These are phyloP conservation scores for Phenganax marumi DNA, from an alignment of 92 coral and sea anemone genomes.

Conservation along the genomic window DNA sequence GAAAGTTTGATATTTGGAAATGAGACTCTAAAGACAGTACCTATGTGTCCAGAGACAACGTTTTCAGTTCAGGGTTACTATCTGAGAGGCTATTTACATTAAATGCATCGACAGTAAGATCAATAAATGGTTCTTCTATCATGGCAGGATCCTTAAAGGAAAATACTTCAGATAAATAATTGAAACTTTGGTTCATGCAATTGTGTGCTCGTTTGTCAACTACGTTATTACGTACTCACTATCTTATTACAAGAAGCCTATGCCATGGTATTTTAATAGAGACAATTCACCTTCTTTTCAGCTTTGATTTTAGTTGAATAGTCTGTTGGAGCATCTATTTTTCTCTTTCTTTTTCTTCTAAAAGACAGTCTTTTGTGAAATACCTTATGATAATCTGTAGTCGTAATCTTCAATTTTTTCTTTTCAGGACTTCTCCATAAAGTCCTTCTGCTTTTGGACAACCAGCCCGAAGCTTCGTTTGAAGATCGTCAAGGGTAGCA, in stretches of 20 bases:
- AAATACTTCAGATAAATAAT: background rate
- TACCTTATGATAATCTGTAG: background rate
- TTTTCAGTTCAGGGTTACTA: background rate
- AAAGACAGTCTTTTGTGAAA: background rate
- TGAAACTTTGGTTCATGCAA: background rate
- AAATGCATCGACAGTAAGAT: slow-evolving; percentile 17
- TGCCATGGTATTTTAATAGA: no score
- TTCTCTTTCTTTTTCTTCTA: slow-evolving; percentile 4
- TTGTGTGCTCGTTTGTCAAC: background rate
- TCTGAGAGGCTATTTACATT: background rate
- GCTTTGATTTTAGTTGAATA: background rate
- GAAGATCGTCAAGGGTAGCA: background rate
- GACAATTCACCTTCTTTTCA: no score
- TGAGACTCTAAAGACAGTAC: background rate
- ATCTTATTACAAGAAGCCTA: no score
- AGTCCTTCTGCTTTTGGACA: slow-evolving; percentile 34
- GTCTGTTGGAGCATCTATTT: background rate
- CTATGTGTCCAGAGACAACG: background rate
- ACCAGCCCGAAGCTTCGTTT: slow-evolving; percentile 11
- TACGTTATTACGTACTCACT: no score
- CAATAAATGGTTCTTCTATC: slow-evolving; percentile 25
- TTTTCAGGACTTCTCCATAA: slow-evolving; percentile 54
- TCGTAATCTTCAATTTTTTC: slow-evolving; percentile 36
- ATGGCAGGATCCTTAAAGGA: slow-evolving; percentile 9
- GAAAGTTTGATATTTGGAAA: background rate